phyloP scores from a whole-genome alignment of 2,113 vertebrate genomes.

The Sclerurus mexicanus region DNA sequence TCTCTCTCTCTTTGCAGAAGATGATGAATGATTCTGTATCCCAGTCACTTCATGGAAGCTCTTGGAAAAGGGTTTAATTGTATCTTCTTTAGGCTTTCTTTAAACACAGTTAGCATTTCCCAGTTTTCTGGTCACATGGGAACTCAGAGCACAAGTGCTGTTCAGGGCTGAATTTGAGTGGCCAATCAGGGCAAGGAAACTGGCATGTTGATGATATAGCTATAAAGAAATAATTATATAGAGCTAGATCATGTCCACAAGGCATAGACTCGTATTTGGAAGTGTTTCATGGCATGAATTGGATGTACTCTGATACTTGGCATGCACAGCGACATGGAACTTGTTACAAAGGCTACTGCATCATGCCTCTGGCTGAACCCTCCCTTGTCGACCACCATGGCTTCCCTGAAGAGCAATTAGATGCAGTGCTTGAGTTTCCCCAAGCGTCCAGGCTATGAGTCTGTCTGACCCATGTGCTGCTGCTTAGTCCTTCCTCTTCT shows the following conservation, averaged over 20 bases:
- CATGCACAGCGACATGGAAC: not conserved
- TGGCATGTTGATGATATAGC: not conserved
- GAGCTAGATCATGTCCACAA: not conserved
- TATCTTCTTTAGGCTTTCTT: not conserved
- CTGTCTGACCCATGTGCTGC: accelerated
- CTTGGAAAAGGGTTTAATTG: not conserved
- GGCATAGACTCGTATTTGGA: not conserved
- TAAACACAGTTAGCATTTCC: not conserved
- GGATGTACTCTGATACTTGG: not conserved
- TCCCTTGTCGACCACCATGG: accelerated
- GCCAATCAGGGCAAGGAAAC: not conserved
- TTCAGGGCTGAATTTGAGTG: not conserved
- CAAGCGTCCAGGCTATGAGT: not conserved
- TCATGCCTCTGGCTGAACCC: not conserved
- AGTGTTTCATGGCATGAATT: not conserved
- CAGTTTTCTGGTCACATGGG: not conserved
- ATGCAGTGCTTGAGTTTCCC: not conserved
- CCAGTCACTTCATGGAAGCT: not conserved
- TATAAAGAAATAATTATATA: not conserved
- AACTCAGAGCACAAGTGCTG: not conserved
- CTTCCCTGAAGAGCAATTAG: not conserved
- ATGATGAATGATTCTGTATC: not conserved
- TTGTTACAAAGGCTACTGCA: not conserved
- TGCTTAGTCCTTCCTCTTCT: not conserved
- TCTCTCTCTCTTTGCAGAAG: not conserved